These are phyloP conservation scores for Hypotaenidia philippensis DNA, from an alignment of 2,797 vertebrate species.

Conservation along the genomic window DNA sequence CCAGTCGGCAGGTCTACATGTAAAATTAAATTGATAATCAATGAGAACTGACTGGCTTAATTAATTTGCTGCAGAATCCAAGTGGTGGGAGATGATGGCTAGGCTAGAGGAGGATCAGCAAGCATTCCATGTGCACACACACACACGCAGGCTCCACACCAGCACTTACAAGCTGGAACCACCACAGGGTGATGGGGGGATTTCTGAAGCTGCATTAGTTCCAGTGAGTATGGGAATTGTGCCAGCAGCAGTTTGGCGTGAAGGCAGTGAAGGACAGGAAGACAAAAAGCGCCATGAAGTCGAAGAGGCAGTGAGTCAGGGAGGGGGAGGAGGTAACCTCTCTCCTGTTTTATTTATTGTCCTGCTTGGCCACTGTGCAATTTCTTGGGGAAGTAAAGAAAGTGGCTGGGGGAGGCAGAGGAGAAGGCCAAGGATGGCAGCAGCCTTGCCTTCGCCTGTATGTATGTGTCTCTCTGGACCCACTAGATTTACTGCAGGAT, in stretches of 20 bases:
- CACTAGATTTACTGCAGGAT: constrained; percentile 80
- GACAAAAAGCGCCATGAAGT: constrained; percentile 13
- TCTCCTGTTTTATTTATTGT: constrained; percentile 38
- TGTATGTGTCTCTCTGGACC: constrained; percentile 60
- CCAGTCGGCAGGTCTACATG: constrained; percentile 8
- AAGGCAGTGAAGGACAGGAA: not conserved
- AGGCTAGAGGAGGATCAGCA: not conserved
- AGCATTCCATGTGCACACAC: not conserved
- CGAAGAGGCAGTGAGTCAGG: not conserved
- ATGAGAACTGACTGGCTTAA: constrained; percentile 65
- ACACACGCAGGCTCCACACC: not conserved
- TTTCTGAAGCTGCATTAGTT: constrained; percentile 58
- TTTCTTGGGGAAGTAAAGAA: constrained; percentile 30
- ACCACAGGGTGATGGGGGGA: not conserved
- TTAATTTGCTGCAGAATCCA: constrained; percentile 72
- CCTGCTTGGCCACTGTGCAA: constrained; percentile 56
- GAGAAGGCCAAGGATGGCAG: constrained; percentile 32
- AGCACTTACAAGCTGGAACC: constrained; percentile 42
- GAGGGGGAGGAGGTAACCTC: not conserved
- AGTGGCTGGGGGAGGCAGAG: not conserved
- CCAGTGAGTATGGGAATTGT: constrained; percentile 50
- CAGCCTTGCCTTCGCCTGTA: not conserved
- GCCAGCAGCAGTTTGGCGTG: constrained; percentile 38
- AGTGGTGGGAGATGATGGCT: not conserved
- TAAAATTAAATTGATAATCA: constrained; percentile 74